A percentile compares a stretch with the other conserved stretches of the same genome.
These are phyloP conservation scores for Drosophila rhopaloa DNA, from an alignment of 1,140 invertebrate species.

Conservation along the genomic window DNA sequence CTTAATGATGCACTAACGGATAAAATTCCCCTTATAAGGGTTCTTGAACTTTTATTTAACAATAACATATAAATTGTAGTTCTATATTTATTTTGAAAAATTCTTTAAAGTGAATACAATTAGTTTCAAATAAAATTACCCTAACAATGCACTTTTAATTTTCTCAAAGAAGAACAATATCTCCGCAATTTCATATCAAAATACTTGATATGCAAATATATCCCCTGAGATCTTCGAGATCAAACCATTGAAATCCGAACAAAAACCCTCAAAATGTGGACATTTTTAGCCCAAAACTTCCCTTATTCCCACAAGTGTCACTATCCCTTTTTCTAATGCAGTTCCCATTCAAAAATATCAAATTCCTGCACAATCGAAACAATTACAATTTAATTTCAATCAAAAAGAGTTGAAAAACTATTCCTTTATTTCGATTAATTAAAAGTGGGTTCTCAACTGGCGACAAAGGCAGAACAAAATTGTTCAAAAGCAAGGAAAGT, in stretches of 20 bases:
- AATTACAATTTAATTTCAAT: conserved; percentile 50
- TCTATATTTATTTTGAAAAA: too few species aligned
- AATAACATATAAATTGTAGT: too few species aligned
- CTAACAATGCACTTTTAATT: neutral
- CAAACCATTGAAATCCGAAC: neutral
- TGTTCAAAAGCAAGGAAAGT: conserved; percentile 11
- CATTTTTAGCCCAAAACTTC: conserved; percentile 9
- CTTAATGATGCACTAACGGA: too few species aligned
- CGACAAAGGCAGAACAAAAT: conserved; percentile 26
- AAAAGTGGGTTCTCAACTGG: conserved; percentile 52
- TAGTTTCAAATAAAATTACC: too few species aligned
- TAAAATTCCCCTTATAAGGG: too few species aligned
- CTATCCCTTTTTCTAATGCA: conserved; percentile 22
- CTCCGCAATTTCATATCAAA: neutral
- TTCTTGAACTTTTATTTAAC: too few species aligned
- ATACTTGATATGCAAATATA: conserved; percentile 16
- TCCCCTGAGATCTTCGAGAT: neutral
- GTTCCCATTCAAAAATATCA: conserved; percentile 45
- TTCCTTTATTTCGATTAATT: conserved; percentile 56
- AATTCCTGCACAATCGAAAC: conserved; percentile 38
- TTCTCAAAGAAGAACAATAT: neutral
- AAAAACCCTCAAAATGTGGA: conserved; percentile 29
- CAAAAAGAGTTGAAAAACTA: conserved; percentile 6
- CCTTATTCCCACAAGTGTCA: conserved; percentile 51
- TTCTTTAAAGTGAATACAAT: too few species aligned